phyloP scores from a whole-genome alignment of 2,888 invertebrate species.

The Tridacna crocea region DNA sequence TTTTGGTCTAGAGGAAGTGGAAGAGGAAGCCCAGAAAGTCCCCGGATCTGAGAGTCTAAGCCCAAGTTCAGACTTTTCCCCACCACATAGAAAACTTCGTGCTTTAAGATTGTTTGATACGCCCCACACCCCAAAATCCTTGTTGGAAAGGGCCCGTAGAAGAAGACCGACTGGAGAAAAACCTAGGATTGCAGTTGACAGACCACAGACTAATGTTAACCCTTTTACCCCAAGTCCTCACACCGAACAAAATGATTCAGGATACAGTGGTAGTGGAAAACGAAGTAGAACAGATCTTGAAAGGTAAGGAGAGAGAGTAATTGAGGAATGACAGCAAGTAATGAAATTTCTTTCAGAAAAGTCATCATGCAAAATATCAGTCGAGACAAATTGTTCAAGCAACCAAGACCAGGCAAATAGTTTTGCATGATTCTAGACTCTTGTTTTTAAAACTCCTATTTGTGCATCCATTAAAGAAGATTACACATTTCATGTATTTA shows the following conservation, averaged over 20 bases:
- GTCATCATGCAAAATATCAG: no score
- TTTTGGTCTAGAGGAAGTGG: slow-evolving; percentile 65
- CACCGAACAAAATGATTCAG: slow-evolving; percentile 57
- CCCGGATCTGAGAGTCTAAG: slow-evolving; percentile 56
- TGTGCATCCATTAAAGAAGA: no score
- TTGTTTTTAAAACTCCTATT: no score
- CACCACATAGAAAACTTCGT: slow-evolving; percentile 85
- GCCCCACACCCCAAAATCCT: slow-evolving; percentile 93
- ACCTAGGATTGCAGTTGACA: slow-evolving; percentile 49
- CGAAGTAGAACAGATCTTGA: slow-evolving; percentile 87
- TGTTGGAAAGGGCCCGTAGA: slow-evolving; percentile 87
- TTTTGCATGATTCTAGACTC: no score
- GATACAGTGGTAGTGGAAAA: slow-evolving; percentile 87
- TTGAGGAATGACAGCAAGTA: no score
- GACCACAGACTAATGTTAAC: slow-evolving; percentile 88
- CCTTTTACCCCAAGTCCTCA: slow-evolving; percentile 87
- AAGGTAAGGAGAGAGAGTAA: slow-evolving; percentile 54
- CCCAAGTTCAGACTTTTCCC: slow-evolving; percentile 77
- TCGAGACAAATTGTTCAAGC: no score
- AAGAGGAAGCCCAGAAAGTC: slow-evolving; percentile 62
- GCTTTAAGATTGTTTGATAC: slow-evolving; percentile 91
- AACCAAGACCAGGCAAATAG: no score
- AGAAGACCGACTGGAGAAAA: slow-evolving; percentile 63
- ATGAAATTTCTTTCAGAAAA: no score
- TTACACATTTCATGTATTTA: no score